Percentiles rank a stretch among this genome's conserved stretches.
phyloP scores from a whole-genome alignment of 92 coral and sea anemone genomes.

The Bergia puertoricense region DNA sequence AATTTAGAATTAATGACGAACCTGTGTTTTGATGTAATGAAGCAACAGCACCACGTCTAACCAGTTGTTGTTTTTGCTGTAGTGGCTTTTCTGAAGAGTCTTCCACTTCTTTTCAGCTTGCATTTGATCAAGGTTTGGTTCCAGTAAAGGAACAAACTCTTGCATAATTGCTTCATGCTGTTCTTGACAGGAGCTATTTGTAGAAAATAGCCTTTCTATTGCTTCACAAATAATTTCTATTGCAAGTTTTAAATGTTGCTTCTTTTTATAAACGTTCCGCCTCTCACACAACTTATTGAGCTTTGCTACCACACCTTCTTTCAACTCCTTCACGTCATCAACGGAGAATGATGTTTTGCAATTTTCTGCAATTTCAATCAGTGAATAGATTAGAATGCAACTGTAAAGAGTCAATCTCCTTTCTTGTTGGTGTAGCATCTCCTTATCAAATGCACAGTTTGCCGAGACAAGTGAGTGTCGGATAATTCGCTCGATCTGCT shows the following conservation, averaged over 20 bases:
- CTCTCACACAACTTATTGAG: not conserved
- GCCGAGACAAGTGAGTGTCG: not conserved
- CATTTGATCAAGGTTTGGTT: not conserved
- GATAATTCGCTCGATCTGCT: not conserved
- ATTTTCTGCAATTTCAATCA: not conserved
- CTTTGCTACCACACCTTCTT: not conserved
- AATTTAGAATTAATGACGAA: not conserved
- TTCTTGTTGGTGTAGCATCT: not conserved
- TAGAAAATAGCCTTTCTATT: not conserved
- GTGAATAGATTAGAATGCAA: not conserved
- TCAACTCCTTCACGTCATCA: not conserved
- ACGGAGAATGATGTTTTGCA: not conserved
- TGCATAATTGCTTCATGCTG: not conserved
- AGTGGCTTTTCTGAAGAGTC: constrained; percentile 3
- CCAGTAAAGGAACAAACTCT: not conserved
- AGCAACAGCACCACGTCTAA: not conserved
- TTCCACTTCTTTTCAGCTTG: not conserved
- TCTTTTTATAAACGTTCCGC: not conserved
- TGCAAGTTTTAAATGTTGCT: not conserved
- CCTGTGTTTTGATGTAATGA: constrained; percentile 21
- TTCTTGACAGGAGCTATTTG: not conserved
- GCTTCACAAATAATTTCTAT: constrained; percentile 4
- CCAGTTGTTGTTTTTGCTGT: constrained; percentile 6
- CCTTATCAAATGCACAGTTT: not conserved
- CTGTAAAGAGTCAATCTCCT: not conserved